Percentiles rank a stretch among this genome's conserved stretches.
phyloP scores from a whole-genome alignment of 2,113 vertebrate genomes.

The Gallinago media region DNA sequence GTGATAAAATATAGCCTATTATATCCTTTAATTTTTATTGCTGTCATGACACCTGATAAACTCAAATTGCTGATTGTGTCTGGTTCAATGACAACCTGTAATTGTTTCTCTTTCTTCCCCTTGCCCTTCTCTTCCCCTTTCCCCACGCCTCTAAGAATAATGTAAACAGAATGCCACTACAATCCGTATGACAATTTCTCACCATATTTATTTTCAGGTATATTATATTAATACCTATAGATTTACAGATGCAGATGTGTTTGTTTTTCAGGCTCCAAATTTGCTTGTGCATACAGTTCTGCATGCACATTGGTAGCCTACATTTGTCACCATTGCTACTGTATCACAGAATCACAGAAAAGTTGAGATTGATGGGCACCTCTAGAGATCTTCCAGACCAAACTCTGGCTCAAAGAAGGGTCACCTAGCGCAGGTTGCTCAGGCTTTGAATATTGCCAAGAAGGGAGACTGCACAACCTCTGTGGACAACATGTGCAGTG shows the following conservation, averaged over 20 bases:
- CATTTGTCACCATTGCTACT: neutral
- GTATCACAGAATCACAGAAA: neutral
- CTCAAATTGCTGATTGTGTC: neutral
- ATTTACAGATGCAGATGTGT: neutral
- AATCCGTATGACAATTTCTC: neutral
- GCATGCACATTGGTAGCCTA: rapidly evolving
- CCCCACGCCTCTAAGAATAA: neutral
- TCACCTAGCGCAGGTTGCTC: neutral
- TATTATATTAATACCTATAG: neutral
- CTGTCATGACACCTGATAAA: neutral
- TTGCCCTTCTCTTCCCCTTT: neutral
- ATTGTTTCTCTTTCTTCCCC: neutral
- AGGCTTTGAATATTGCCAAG: neutral
- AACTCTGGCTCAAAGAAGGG: neutral
- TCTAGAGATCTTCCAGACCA: neutral
- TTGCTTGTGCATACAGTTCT: neutral
- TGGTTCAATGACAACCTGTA: neutral
- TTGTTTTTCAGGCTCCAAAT: neutral
- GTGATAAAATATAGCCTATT: neutral
- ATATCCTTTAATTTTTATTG: conserved; percentile 15
- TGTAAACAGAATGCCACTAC: neutral
- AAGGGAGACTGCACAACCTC: neutral
- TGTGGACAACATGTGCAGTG: neutral
- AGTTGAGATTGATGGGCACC: neutral
- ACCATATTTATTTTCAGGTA: neutral